Conservation (phyloP, 2,888 invertebrate genomes). For the Clanis bilineata region DNA sequence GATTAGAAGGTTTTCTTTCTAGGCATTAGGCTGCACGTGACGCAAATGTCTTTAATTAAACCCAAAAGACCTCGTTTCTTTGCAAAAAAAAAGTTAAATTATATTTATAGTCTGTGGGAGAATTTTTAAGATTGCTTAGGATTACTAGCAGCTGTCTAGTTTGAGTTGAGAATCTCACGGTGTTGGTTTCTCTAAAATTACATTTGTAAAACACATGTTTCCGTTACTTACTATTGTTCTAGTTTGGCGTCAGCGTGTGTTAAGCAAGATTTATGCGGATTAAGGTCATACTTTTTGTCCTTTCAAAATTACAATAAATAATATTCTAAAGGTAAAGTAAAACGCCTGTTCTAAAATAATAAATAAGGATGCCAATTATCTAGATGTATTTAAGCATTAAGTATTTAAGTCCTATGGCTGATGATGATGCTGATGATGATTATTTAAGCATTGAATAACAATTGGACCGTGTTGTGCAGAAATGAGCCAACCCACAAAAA, state of each 20-base stretch:
- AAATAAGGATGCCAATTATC: too few relatives aligned
- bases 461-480: too few relatives aligned
- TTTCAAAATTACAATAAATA: not conserved
- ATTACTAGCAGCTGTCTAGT: constrained; percentile 30
- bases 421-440: too few relatives aligned
- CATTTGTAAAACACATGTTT: constrained; percentile 43
- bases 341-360: too few relatives aligned
- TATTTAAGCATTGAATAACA: too few relatives aligned
- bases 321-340: not conserved
- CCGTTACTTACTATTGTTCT: constrained; percentile 19
- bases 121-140: constrained; percentile 16
- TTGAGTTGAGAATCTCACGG: constrained; percentile 24
- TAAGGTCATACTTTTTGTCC: not conserved
- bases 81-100: not conserved
- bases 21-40: constrained; percentile 48
- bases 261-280: not conserved
- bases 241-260: constrained; percentile 13
- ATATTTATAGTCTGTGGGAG: constrained; percentile 15
- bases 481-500: too few relatives aligned
- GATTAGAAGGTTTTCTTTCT: constrained; percentile 47
- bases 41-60: constrained; percentile 43
- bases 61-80: constrained; percentile 4
- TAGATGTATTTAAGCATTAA: too few relatives aligned
- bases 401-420: too few relatives aligned
- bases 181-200: constrained; percentile 17